phyloP scores from a whole-genome alignment of 2,113 vertebrate species.

The Ctenodactylus gundi region DNA sequence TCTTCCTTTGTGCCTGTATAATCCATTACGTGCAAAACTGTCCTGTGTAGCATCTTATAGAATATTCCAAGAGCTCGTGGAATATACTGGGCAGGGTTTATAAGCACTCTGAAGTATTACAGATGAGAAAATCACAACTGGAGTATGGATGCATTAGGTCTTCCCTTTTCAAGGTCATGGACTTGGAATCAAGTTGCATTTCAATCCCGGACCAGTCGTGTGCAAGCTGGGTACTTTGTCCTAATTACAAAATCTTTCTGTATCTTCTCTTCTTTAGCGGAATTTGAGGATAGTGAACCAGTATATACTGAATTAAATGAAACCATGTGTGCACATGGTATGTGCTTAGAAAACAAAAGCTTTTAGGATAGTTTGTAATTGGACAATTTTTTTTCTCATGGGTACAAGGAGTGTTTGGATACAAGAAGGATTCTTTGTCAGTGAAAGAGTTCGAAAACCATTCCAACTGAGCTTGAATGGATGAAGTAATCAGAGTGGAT shows the following conservation, averaged over 20 bases:
- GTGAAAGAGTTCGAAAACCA: not conserved
- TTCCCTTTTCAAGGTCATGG: not conserved
- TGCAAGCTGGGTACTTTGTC: not conserved
- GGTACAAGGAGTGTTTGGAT: not conserved
- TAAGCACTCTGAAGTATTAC: not conserved
- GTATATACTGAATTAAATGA: not conserved
- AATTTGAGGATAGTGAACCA: not conserved
- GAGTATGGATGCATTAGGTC: too few relatives aligned
- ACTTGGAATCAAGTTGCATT: not conserved
- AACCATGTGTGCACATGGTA: not conserved
- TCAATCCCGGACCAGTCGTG: not conserved
- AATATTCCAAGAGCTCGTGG: not conserved
- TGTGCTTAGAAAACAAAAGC: not conserved
- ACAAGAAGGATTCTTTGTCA: not conserved
- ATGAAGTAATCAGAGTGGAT: not conserved
- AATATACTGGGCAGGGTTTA: not conserved
- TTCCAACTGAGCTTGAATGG: not conserved
- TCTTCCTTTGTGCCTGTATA: not conserved
- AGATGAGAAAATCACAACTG: not conserved
- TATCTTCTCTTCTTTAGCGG: not conserved
- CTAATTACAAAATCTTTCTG: not conserved
- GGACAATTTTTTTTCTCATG: slow-evolving; percentile 2
- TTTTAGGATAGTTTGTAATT: slow-evolving; percentile 3
- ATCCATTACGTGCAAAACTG: not conserved
- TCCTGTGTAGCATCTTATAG: not conserved